Base-by-base conservation (phyloP, 2,797 vertebrate genomes). In the Neosalanx taihuensis region DNA sequence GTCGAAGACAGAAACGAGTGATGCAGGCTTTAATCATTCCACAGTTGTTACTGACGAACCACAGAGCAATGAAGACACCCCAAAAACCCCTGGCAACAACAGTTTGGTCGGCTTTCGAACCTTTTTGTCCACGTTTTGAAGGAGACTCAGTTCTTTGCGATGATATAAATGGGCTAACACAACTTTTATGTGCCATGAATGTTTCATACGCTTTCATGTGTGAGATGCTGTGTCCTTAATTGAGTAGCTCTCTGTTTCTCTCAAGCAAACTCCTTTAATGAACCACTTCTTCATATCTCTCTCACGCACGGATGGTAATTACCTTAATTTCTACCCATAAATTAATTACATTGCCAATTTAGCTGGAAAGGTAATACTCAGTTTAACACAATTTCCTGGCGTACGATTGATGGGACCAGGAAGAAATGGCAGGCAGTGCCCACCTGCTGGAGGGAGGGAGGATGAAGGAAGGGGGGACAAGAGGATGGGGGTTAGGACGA, bases 321-420 rank as follows among this genome's bases (percentile, higher is more conserved):
- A 87, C 79, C 73, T 84, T 84, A 76, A 83, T 86, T 80, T 85
- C 82, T 77, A 81, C 67, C 81, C 75, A 72, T 84, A 89, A 87
- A 87, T 89, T 87, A 87, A 91, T 90, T 89, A 88, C 70, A 82
- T 80, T 73, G 84, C 83, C 84, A 90, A 81, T 86, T 86, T 88
- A 82, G 60, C 78, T 78, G 79, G 70, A 78, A 79, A 88, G 76
- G 84, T 79, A 79, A 79, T 61, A 74, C 84, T 85, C 77, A 70
- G 33, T 83, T 62, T 84, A 86, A 83, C 83, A 76, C 71, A 67
- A 87, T 84, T 85, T 71, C 71, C 72, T 18, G 30, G 75, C 51
- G 35, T 75, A 87, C 81, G 83, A 88, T 82, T 78, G 84, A 87
- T 86, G 83, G 65, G 18, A 70, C 49, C 72, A 67, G 1, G 1